Conservation (phyloP, 1,140 invertebrate genomes). For the Chrysopa pallens region DNA sequence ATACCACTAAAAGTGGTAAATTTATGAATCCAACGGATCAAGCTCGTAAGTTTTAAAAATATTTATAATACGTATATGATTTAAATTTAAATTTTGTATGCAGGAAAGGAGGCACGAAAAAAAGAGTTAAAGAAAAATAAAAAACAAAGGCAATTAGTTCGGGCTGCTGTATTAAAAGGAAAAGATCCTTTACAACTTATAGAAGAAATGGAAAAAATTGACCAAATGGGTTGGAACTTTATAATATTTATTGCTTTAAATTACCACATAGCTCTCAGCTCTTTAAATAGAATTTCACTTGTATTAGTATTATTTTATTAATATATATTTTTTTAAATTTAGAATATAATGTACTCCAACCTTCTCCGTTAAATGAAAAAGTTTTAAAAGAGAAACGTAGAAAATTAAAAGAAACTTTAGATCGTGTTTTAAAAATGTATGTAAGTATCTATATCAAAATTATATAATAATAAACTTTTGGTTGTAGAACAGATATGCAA, state of each 20-base stretch:
- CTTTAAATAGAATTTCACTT: no score
- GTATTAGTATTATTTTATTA: not conserved
- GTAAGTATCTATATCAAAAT: conserved; percentile 46
- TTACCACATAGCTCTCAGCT: not conserved
- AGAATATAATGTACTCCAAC: conserved; percentile 90
- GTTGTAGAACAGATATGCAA: no score
- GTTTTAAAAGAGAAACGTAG: conserved; percentile 92
- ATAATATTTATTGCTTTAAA: not conserved
- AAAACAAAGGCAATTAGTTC: conserved; percentile 84
- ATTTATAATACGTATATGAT: conserved; percentile 6
- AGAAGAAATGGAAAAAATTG: conserved; percentile 92
- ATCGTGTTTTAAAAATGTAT: conserved; percentile 87
- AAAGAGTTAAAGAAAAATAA: conserved; percentile 98
- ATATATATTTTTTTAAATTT: conserved; percentile 17
- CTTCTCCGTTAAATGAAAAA: conserved; percentile 89
- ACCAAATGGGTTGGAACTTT: conserved; percentile 70
- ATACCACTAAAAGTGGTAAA: conserved; percentile 99
- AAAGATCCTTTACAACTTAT: conserved; percentile 91
- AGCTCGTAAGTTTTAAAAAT: conserved; percentile 62
- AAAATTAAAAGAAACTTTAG: conserved; percentile 88
- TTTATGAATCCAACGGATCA: conserved; percentile 99
- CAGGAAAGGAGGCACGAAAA: conserved; percentile 92
- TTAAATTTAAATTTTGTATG: conserved; percentile 9
- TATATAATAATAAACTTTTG: no score
- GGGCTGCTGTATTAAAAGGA: conserved; percentile 92